Base-by-base conservation (phyloP, 2,888 invertebrate species). In the Philopedon plagiatum region DNA sequence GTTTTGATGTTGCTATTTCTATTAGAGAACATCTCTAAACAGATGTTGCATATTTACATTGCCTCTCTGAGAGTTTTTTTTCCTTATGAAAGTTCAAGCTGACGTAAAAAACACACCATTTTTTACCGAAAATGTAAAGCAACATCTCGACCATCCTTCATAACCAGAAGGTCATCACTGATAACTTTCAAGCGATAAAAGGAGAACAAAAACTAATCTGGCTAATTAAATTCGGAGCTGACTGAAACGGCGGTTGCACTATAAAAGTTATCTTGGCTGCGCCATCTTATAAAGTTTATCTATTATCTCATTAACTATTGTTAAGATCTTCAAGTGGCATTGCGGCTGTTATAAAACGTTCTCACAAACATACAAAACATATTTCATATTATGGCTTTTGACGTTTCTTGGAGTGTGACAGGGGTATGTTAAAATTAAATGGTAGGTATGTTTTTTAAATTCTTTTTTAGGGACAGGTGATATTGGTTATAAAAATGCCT, bases 291-390 rank as follows among this genome's bases (percentile, higher is more conserved):
- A 51, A 51, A 51, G 26, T 51, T 51, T 51, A 51, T 51, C 51
- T 51, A 51, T 51, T 15, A 51, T 51, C 51, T 51, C 51, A 29
- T 51, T 51, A 51, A 51, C 51, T 29, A 51, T 51, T 51, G 51
- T 51, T 51, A 29, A 46, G 51, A 51, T 51, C 26, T 26, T 51
- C 2, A 15, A 51, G 15, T 51, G 8, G 26, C 29, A 51, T 51
- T 51, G n/a, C 1, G 5, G 15, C 15, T 51, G 13, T 51, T 51
- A 51, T 23, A 51, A 51, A 51, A 51, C 51, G 2, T 51, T 51
- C 51, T 51, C 13, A 51, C 51, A 51, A 51, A 51, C 51, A 51
- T 51, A 51, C 51, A 51, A 51, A 26, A 29, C 51, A 51, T 51
- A 51, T 51, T 51, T 49, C 49, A 51, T 29, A 51, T 23, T 51